Percentiles rank a stretch among this genome's conserved stretches.
Conservation (phyloP, 2,797 vertebrate genomes). For the Pangasius djambal region DNA sequence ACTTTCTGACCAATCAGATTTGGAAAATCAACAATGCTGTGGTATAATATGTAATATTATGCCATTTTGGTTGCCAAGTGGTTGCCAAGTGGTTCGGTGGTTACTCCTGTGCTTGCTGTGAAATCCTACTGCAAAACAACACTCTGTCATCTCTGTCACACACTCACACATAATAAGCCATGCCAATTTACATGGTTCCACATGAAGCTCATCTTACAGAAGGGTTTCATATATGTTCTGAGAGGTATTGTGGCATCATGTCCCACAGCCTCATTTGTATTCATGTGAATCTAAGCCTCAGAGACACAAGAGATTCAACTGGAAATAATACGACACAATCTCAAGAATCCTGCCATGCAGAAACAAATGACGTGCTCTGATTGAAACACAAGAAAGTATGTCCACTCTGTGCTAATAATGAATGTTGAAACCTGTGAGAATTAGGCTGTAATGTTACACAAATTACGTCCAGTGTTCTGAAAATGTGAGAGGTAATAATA, state of each 20-base stretch:
- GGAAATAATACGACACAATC: conserved; percentile 40
- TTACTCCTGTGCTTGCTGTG: background rate
- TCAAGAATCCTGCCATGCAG: conserved; percentile 36
- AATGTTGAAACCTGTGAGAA: background rate
- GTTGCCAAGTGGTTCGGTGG: background rate
- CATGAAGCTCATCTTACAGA: conserved; percentile 32
- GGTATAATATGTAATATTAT: background rate
- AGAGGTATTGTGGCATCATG: background rate
- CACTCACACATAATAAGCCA: conserved; percentile 11
- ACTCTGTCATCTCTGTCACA: conserved; percentile 2
- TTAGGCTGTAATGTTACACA: background rate
- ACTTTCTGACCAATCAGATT: background rate
- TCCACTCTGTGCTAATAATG: background rate
- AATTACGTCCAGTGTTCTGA: background rate
- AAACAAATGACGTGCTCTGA: background rate
- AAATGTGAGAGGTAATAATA: background rate
- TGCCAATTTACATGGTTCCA: conserved; percentile 29
- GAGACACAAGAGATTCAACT: conserved; percentile 39
- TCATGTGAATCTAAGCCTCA: conserved; percentile 32
- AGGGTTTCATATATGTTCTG: conserved; percentile 31
- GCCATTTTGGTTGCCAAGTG: background rate
- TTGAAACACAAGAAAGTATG: background rate
- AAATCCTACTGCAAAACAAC: background rate
- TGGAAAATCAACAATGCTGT: background rate
- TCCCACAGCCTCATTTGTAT: conserved; percentile 30